Percentiles rank a stretch among this genome's conserved stretches.
These are phyloP conservation scores for Trisateles emortualis DNA, from an alignment of 2,888 invertebrate genomes.

Conservation along the genomic window DNA sequence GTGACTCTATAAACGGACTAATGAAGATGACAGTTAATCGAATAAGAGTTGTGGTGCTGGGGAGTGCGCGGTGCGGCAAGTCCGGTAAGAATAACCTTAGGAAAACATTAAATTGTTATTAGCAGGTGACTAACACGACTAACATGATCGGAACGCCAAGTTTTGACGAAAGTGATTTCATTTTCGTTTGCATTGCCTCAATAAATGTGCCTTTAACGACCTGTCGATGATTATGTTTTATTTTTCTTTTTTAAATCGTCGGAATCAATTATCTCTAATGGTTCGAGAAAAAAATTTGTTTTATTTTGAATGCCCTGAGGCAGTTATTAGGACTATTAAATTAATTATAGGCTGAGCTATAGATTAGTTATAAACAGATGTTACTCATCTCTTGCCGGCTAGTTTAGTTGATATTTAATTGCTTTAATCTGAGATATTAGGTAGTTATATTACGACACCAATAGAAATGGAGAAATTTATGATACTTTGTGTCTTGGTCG, in stretches of 20 bases:
- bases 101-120: constrained; percentile 51
- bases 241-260: constrained; percentile 47
- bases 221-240: constrained; percentile 56
- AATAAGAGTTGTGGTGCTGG: constrained; percentile 92
- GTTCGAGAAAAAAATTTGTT: constrained; percentile 65
- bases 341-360: constrained; percentile 63
- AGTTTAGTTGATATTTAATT: constrained; percentile 51
- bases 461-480: constrained; percentile 35
- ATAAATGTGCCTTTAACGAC: constrained; percentile 59
- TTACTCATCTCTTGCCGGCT: constrained; percentile 48
- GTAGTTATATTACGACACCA: constrained; percentile 30
- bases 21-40: constrained; percentile 92
- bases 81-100: constrained; percentile 87
- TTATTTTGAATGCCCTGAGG: constrained; percentile 67
- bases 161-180: constrained; percentile 44
- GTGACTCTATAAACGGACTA: constrained; percentile 63
- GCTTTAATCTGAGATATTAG: constrained; percentile 26
- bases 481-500: constrained; percentile 14
- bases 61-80: constrained; percentile 91
- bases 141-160: constrained; percentile 47
- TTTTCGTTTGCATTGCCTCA: constrained; percentile 39
- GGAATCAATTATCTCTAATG: constrained; percentile 80
- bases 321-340: constrained; percentile 69
- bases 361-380: constrained; percentile 53
- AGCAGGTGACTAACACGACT: constrained; percentile 54